Evolutionary conservation across 2,113 vertebrate species (phyloP).

Genomic region (Crocuta crocuta): DNA sequence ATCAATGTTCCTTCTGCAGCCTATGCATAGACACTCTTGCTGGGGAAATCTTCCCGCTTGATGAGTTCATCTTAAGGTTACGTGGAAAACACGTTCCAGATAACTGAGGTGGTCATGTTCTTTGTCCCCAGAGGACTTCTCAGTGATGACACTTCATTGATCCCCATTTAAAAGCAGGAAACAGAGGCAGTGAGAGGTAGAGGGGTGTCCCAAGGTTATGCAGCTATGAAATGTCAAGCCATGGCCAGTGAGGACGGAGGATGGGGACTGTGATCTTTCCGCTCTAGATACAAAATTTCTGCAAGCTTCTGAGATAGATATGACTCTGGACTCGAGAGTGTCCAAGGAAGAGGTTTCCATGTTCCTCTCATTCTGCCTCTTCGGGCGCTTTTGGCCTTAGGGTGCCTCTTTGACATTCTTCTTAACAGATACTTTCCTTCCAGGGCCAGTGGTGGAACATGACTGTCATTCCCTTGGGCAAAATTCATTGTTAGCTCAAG

Average conservation of each 20-base stretch:
- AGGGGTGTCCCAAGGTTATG: constrained; percentile 4
- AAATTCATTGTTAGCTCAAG: background rate
- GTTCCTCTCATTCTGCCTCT: constrained; percentile 21
- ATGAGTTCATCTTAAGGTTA: background rate
- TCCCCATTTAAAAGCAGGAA: constrained; percentile 4
- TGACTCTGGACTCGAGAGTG: background rate
- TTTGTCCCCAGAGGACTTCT: constrained; percentile 21
- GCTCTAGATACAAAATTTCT: background rate
- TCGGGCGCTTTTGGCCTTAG: constrained; percentile 21
- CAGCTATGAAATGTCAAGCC: background rate
- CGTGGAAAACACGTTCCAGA: background rate
- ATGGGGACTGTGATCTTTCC: background rate
- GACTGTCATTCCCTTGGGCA: background rate
- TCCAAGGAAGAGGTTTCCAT: background rate
- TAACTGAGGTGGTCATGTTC: background rate
- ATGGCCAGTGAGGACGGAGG: background rate
- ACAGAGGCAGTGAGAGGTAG: background rate
- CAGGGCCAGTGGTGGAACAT: constrained; percentile 7
- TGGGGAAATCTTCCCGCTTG: background rate
- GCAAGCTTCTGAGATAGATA: background rate
- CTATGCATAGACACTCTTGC: background rate
- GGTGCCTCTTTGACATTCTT: background rate
- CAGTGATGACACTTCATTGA: background rate
- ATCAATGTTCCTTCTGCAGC: constrained; percentile 23
- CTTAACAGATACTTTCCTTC: constrained; percentile 32